Evolutionary conservation across 2,888 invertebrate species (phyloP), one percentile per base, ranked within the genome.

Genomic region (Tinea semifulvella): DNA sequence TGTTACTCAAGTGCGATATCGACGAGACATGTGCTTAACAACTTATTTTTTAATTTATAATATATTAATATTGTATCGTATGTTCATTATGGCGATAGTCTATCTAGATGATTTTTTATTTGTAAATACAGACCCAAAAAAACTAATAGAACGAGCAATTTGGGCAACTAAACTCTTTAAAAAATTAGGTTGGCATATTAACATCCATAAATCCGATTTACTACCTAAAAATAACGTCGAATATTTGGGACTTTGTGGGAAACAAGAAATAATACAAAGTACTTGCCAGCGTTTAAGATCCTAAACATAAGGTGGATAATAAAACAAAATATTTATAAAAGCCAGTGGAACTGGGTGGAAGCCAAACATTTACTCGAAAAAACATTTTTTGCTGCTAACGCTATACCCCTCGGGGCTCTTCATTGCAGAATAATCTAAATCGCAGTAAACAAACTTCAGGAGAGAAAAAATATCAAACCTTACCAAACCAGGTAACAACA

Each of bases 41-140:
- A n/a, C n/a, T n/a, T n/a, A n/a, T n/a, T n/a, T n/a, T n/a, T n/a
- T n/a, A n/a, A n/a, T n/a, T n/a, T n/a, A n/a, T n/a, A n/a, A n/a
- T n/a, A n/a, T n/a, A n/a, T n/a, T n/a, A n/a, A n/a, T n/a, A n/a
- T n/a, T n/a, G n/a, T n/a, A n/a, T n/a, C n/a, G n/a, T n/a, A n/a
- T n/a, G n/a, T n/a, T n/a, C 8, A 45, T 53, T 8, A 26, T 49
- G 16, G 38, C 51, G 6, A 1, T 53, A 10, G 52, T 53, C 0
- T 53, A 52, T 22, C 44, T 55, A 25, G 53, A 52, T 50, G 53
- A 53, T 13, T 52, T 48, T 36, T 39, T 55, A 13, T 11, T 52
- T 3, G 51, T 38, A n/a, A 26, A 52, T 28, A 51, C 50, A 36
- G 43, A 50, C 27, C 6, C 10, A 1, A 1, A 11, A 3, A 39